These are phyloP conservation scores for Oscheius sp. DNA, from an alignment of 1,140 invertebrate genomes.

Conservation along the genomic window DNA sequence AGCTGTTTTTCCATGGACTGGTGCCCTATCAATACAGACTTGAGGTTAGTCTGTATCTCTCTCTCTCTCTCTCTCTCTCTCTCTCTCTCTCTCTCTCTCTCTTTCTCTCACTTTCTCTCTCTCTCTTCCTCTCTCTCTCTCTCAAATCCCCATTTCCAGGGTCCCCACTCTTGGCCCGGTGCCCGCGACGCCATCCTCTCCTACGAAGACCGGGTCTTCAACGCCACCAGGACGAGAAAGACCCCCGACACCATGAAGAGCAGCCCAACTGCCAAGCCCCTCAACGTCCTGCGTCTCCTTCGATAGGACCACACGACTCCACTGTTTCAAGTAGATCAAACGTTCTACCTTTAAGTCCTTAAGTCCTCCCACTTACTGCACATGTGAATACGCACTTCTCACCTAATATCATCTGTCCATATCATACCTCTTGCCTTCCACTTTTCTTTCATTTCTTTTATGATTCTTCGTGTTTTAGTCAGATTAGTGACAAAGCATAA, in stretches of 20 bases:
- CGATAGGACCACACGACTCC: background rate
- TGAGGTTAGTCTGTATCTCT: constrained; percentile 10
- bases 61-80: background rate
- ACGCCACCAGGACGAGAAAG: constrained; percentile 40
- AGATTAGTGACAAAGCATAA: too few relatives aligned
- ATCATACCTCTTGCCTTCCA: background rate
- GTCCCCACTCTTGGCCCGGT: constrained; percentile 37
- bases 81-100: background rate
- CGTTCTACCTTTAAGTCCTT: too few relatives aligned
- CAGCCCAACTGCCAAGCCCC: constrained; percentile 15
- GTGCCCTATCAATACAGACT: constrained; percentile 49
- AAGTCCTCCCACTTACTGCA: too few relatives aligned
- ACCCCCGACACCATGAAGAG: constrained; percentile 28
- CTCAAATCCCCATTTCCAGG: constrained; percentile 18
- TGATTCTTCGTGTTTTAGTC: background rate
- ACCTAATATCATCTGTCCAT: too few relatives aligned
- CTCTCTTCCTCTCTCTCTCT: constrained; percentile 9
- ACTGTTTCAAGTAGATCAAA: background rate
- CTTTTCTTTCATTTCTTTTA: background rate
- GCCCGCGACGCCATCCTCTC: constrained; percentile 40
- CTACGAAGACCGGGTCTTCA: constrained; percentile 45
- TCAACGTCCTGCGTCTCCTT: background rate
- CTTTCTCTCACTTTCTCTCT: background rate
- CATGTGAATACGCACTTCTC: background rate
- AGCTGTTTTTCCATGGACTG: constrained; percentile 41